A percentile compares a stretch with the other conserved stretches of the same genome.
Conservation (phyloP, 1,140 invertebrate species). For the Elymnias hypermnestra region DNA sequence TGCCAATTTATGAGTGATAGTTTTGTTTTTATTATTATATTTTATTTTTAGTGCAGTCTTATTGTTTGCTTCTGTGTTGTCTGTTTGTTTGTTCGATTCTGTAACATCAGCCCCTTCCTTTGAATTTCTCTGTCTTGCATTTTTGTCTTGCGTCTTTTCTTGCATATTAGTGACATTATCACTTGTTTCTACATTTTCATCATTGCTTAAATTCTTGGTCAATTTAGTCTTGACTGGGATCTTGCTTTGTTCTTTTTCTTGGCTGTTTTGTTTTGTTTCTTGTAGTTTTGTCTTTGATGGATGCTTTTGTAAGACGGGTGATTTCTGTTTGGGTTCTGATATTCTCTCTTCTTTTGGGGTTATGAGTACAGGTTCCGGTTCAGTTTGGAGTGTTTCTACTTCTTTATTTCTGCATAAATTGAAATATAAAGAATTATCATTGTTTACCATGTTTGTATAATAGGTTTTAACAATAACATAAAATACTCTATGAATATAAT, state of each 20-base stretch:
- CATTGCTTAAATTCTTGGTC: not conserved
- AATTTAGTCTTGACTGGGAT: not conserved
- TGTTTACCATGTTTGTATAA: too few species aligned
- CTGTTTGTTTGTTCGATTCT: not conserved
- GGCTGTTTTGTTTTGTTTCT: not conserved
- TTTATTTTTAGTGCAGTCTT: not conserved
- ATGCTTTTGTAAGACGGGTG: constrained; percentile 9
- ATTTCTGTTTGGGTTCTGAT: constrained; percentile 4
- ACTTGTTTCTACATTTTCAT: not conserved
- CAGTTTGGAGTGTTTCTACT: constrained; percentile 14
- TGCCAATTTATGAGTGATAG: too few species aligned
- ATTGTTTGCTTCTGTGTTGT: not conserved
- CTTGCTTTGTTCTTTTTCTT: not conserved
- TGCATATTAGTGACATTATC: too few species aligned
- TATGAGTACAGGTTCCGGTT: constrained; percentile 15
- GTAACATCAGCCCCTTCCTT: too few species aligned
- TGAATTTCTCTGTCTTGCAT: not conserved
- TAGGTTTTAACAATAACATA: too few species aligned
- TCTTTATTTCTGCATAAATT: constrained; percentile 36
- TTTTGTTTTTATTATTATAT: too few species aligned
- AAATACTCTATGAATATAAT: too few species aligned
- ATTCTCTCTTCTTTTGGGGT: constrained; percentile 30
- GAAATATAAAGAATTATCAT: too few species aligned
- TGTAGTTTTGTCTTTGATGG: constrained; percentile 5
- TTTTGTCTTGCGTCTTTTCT: not conserved